Percentiles rank a stretch among this genome's conserved stretches.
Evolutionary conservation across 2,797 vertebrate species (phyloP).

Genomic region (Chiloscyllium punctatum): DNA sequence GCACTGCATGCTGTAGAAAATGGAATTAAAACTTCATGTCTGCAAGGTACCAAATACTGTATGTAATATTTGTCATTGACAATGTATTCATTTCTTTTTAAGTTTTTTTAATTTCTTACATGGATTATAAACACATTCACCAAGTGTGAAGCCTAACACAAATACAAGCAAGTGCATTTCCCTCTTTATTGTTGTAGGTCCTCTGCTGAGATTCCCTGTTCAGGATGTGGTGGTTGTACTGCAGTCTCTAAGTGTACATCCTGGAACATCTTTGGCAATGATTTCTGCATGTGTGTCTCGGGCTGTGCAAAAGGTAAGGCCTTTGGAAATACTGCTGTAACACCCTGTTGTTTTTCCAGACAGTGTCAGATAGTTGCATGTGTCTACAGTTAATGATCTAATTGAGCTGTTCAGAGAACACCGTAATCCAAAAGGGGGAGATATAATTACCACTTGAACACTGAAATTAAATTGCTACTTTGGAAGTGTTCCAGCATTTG

Average conservation of each 20-base stretch:
- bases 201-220: constrained; percentile 80
- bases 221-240: constrained; percentile 69
- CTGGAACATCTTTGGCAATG: constrained; percentile 82
- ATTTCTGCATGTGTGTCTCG: constrained; percentile 85
- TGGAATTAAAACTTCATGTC: constrained; percentile 67
- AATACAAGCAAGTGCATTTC: not conserved
- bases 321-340: not conserved
- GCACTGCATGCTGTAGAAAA: constrained; percentile 71
- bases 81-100: not conserved
- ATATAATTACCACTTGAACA: not conserved
- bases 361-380: not conserved
- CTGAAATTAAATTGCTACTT: not conserved
- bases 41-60: constrained; percentile 68
- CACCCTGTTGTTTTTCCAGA: not conserved
- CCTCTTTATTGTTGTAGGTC: constrained; percentile 59
- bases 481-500: not conserved
- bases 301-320: constrained; percentile 79
- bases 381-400: not conserved
- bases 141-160: not conserved
- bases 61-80: not conserved
- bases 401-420: not conserved
- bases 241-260: constrained; percentile 59
- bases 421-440: not conserved
- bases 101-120: not conserved
- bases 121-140: not conserved